Conservation (phyloP, 2,888 invertebrate species). For the Patella pellucida region DNA sequence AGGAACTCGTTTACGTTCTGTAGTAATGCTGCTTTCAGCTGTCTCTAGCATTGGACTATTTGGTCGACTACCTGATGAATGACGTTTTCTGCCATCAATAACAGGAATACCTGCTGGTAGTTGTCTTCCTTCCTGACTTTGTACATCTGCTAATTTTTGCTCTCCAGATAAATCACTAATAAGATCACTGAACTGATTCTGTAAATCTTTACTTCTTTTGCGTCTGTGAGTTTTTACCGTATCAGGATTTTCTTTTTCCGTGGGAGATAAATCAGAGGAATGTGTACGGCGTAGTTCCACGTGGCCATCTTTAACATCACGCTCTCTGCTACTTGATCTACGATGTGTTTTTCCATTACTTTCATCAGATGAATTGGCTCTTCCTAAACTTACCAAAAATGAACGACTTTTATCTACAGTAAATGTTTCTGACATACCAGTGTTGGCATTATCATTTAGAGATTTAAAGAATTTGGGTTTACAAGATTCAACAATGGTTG, state of each 20-base stretch:
- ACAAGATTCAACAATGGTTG: not conserved
- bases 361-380: not conserved
- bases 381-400: slow-evolving; percentile 41
- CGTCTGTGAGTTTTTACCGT: slow-evolving; percentile 42
- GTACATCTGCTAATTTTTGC: not conserved
- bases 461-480: not conserved
- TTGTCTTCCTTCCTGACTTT: not conserved
- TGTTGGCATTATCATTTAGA: not conserved
- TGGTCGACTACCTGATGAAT: slow-evolving; percentile 59
- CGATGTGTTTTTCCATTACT: not conserved
- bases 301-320: not conserved
- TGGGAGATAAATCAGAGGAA: slow-evolving; percentile 4
- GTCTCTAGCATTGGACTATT: slow-evolving; percentile 55
- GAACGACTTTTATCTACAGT: slow-evolving; percentile 55
- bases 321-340: not conserved
- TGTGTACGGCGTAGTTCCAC: not conserved
- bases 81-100: slow-evolving; percentile 55
- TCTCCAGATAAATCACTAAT: too few species aligned
- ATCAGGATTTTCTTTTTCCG: slow-evolving; percentile 32
- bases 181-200: slow-evolving; percentile 9
- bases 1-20: slow-evolving; percentile 44
- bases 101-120: slow-evolving; percentile 36
- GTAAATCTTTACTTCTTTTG: slow-evolving; percentile 44
- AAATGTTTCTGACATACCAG: slow-evolving; percentile 51
- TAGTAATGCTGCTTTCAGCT: slow-evolving; percentile 26